Percentiles rank a stretch among this genome's conserved stretches.
These are phyloP conservation scores for Pogonomyrmex barbatus DNA, from an alignment of 1,140 invertebrate species.

Conservation along the genomic window DNA sequence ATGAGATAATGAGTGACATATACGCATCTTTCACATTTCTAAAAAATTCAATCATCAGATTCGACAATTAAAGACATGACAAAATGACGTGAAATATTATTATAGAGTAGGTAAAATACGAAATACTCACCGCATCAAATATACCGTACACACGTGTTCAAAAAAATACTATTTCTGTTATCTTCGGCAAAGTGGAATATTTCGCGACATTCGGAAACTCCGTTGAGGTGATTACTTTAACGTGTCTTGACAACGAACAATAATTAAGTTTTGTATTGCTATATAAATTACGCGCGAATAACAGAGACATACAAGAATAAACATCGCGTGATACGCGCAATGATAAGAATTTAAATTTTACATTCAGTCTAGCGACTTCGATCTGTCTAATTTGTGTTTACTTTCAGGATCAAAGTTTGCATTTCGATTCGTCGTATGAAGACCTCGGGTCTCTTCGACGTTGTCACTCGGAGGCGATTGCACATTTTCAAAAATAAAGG, in stretches of 20 bases:
- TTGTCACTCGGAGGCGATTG: slow-evolving; percentile 66
- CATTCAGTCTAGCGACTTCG: slow-evolving; percentile 83
- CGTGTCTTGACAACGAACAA: not conserved
- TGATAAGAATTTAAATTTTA: slow-evolving; percentile 36
- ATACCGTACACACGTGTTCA: not conserved
- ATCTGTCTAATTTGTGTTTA: slow-evolving; percentile 85
- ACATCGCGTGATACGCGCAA: slow-evolving; percentile 22
- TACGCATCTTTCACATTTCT: slow-evolving; percentile 5
- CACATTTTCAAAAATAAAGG: slow-evolving; percentile 77
- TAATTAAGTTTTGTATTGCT: slow-evolving; percentile 16
- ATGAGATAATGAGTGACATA: slow-evolving; percentile 11
- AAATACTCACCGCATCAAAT: not conserved
- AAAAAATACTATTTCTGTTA: slow-evolving; percentile 1
- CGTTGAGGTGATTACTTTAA: not conserved
- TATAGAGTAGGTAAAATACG: not conserved
- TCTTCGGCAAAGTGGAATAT: slow-evolving; percentile 35
- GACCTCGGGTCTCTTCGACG: slow-evolving; percentile 58
- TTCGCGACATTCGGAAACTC: not conserved
- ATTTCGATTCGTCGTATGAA: slow-evolving; percentile 77
- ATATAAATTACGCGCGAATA: slow-evolving; percentile 43
- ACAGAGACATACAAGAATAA: slow-evolving; percentile 71
- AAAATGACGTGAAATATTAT: not conserved
- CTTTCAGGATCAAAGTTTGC: slow-evolving; percentile 84
- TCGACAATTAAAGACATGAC: not conserved
- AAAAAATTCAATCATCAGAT: not conserved